Evolutionary conservation across 2,888 invertebrate genomes (phyloP).

Genomic region (Agrilus biguttatus): DNA sequence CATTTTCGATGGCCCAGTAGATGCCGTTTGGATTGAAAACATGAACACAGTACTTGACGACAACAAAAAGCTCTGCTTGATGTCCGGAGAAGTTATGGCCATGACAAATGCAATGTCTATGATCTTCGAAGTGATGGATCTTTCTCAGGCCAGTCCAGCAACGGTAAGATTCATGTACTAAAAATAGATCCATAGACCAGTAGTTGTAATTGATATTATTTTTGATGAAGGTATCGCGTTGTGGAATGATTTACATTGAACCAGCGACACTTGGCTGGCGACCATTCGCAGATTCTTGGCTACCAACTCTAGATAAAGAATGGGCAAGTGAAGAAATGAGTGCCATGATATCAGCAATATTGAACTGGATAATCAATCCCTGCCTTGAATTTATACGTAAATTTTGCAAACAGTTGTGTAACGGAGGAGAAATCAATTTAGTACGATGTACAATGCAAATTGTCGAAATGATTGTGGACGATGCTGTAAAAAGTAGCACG

Average conservation of each 20-base stretch:
- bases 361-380: conserved; percentile 71
- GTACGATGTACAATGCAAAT: conserved; percentile 57
- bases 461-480: conserved; percentile 62
- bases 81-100: conserved; percentile 77
- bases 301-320: conserved; percentile 44
- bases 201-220: not conserved
- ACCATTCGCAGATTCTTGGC: conserved; percentile 71
- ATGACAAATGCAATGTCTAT: conserved; percentile 71
- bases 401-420: conserved; percentile 47
- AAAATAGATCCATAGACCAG: too few relatives aligned
- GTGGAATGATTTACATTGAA: conserved; percentile 87
- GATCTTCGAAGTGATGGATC: conserved; percentile 80
- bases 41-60: conserved; percentile 82
- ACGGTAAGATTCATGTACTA: conserved; percentile 40
- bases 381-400: conserved; percentile 57
- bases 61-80: conserved; percentile 74
- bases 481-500: conserved; percentile 45
- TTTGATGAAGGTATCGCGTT: conserved; percentile 44
- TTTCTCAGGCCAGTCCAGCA: conserved; percentile 72
- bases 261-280: conserved; percentile 69
- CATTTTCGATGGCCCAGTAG: conserved; percentile 83
- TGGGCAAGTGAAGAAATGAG: conserved; percentile 56
- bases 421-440: conserved; percentile 58
- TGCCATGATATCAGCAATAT: conserved; percentile 43
- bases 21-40: conserved; percentile 84